Conservation (phyloP, 2,797 vertebrate species). For the Tadarida brasiliensis region DNA sequence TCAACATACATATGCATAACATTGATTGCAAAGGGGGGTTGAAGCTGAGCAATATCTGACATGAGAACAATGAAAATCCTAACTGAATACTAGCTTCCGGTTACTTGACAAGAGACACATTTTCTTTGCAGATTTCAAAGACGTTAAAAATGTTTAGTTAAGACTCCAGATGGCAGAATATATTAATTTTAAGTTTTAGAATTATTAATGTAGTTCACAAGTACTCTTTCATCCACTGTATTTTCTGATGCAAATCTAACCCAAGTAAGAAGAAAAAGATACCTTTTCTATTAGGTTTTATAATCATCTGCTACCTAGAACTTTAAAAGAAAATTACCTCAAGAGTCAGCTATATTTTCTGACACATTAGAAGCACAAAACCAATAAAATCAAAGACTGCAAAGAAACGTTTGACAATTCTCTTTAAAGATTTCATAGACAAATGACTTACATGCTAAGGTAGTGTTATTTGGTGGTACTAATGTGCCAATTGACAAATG, state of each 20-base stretch:
- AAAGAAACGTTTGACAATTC: slow-evolving; percentile 35
- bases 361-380: slow-evolving; percentile 64
- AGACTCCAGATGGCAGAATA: slow-evolving; percentile 76
- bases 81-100: slow-evolving; percentile 54
- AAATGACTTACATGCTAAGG: slow-evolving; percentile 52
- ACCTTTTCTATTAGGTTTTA: slow-evolving; percentile 60
- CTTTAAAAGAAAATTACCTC: slow-evolving; percentile 67
- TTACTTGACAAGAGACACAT: slow-evolving; percentile 72
- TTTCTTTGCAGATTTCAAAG: slow-evolving; percentile 74
- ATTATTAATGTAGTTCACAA: slow-evolving; percentile 73
- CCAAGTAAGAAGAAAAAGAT: slow-evolving; percentile 61
- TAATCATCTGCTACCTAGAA: slow-evolving; percentile 59
- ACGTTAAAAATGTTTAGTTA: slow-evolving; percentile 74
- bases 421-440: slow-evolving; percentile 63
- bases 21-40: slow-evolving; percentile 43
- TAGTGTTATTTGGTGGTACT: slow-evolving; percentile 34
- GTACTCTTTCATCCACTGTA: slow-evolving; percentile 57
- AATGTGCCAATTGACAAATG: slow-evolving; percentile 46
- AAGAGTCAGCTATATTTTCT: slow-evolving; percentile 41
- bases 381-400: slow-evolving; percentile 48
- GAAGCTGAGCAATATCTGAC: slow-evolving; percentile 68
- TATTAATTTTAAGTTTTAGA: slow-evolving; percentile 78
- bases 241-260: slow-evolving; percentile 64
- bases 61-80: slow-evolving; percentile 63
- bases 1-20: slow-evolving; percentile 58